These are phyloP conservation scores for Otolemur crassicaudatus DNA, from an alignment of 2,797 vertebrate genomes.

Conservation along the genomic window DNA sequence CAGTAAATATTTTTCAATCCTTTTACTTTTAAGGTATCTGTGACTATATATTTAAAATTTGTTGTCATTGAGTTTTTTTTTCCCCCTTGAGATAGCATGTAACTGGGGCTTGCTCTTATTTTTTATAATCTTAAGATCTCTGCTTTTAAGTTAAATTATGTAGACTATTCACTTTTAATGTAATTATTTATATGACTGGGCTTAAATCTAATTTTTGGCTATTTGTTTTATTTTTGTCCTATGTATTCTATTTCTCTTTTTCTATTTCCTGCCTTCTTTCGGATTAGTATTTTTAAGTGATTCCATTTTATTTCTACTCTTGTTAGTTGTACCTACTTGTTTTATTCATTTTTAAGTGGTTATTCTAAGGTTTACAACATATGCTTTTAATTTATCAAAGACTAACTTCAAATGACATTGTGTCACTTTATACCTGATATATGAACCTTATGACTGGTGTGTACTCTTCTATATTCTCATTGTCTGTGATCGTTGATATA, in stretches of 20 bases:
- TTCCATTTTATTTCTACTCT: not conserved
- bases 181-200: not conserved
- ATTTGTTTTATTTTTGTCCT: not conserved
- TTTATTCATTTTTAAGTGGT: not conserved
- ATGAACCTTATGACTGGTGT: not conserved
- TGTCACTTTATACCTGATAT: not conserved
- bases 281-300: not conserved
- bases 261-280: not conserved
- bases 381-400: not conserved
- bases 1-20: not conserved
- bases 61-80: not conserved
- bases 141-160: not conserved
- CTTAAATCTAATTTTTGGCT: not conserved
- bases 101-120: not conserved
- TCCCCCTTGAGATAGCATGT: not conserved
- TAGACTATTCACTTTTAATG: not conserved
- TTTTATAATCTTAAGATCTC: not conserved
- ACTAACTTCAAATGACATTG: not conserved
- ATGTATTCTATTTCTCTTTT: not conserved
- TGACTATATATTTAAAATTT: not conserved
- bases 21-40: not conserved
- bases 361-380: not conserved
- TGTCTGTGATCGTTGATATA: not conserved
- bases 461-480: not conserved
- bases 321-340: not conserved